Percentiles rank a stretch among this genome's conserved stretches.
These are phyloP conservation scores for Echinometra lucunter DNA, from an alignment of 53 echinoderm and acorn worm genomes.

Conservation along the genomic window DNA sequence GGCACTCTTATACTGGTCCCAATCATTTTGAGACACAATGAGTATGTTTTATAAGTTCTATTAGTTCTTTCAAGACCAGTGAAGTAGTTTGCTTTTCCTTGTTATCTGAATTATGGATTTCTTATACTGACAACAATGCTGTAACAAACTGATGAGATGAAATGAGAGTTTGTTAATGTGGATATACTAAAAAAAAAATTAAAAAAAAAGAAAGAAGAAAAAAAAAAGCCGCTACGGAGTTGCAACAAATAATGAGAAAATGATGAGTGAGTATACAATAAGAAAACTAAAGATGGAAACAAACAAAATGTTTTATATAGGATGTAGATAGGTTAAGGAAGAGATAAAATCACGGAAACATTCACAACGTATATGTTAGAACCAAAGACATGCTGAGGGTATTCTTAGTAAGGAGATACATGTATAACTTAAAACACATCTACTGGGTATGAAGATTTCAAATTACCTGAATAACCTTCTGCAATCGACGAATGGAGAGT, in stretches of 20 bases:
- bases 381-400: background rate
- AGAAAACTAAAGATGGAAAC: background rate
- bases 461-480: constrained; percentile 51
- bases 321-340: background rate
- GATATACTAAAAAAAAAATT: background rate
- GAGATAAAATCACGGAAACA: background rate
- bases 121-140: no score
- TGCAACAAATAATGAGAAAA: no score
- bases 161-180: background rate
- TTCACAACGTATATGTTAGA: background rate
- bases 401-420: no score
- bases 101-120: no score
- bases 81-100: no score
- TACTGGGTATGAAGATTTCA: background rate
- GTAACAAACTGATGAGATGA: no score
- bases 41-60: no score
- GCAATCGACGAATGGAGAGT: background rate
- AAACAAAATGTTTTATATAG: background rate
- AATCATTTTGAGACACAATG: no score
- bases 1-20: no score
- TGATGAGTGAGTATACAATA: background rate
- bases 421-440: background rate
- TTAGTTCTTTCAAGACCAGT: no score
- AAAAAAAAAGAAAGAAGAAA: background rate
- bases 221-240: background rate